phyloP scores from a whole-genome alignment of 2,888 invertebrate species.

The Callosobruchus maculatus region DNA sequence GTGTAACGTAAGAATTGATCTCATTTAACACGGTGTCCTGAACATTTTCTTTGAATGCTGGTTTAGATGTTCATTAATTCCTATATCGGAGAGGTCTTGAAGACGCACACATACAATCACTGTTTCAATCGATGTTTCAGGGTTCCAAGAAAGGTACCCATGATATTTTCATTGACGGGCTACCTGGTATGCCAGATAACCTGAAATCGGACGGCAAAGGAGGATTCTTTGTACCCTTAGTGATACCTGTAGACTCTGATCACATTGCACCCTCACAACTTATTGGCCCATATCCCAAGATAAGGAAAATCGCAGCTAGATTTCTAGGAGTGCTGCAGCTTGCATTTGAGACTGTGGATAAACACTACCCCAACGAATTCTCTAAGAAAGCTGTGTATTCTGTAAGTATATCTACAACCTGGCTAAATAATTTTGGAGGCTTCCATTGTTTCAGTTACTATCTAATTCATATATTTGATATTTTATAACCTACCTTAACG shows the following conservation, averaged over 20 bases:
- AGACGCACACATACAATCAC: no score
- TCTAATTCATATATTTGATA: no score
- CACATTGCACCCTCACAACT: conserved; percentile 56
- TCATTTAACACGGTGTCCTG: no score
- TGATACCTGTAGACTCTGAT: conserved; percentile 54
- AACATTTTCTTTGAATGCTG: no score
- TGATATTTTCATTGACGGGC: conserved; percentile 77
- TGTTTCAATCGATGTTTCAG: no score
- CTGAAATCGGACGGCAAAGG: background rate
- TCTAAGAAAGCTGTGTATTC: conserved; percentile 60
- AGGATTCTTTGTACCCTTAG: conserved; percentile 58
- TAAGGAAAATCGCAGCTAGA: conserved; percentile 64
- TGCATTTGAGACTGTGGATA: conserved; percentile 61
- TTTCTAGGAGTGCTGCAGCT: conserved; percentile 58
- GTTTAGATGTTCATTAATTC: no score
- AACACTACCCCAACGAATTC: conserved; percentile 62
- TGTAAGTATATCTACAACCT: conserved; percentile 47
- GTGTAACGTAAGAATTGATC: no score
- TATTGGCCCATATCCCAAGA: conserved; percentile 59
- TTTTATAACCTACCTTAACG: no score
- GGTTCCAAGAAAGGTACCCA: conserved; percentile 71
- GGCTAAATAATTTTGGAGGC: background rate
- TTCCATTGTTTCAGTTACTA: no score
- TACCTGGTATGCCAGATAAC: conserved; percentile 57
- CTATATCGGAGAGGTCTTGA: no score